phyloP scores from a whole-genome alignment of 2,888 invertebrate genomes.

The Spodoptera exigua region DNA sequence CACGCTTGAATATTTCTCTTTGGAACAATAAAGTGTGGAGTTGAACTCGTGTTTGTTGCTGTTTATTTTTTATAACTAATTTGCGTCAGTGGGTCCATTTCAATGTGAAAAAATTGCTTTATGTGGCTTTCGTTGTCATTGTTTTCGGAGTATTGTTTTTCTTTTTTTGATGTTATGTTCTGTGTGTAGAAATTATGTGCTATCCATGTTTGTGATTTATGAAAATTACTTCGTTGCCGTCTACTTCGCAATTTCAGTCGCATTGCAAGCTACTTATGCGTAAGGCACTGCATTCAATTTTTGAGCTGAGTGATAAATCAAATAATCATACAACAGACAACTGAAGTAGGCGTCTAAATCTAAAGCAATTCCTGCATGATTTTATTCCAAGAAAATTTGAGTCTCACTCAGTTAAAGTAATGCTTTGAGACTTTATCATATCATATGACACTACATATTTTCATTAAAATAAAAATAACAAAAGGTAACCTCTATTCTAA shows the following conservation, averaged over 20 bases:
- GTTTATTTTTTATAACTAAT: constrained; percentile 39
- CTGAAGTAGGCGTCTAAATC: no score
- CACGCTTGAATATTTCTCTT: constrained; percentile 30
- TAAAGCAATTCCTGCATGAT: no score
- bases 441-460: no score
- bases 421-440: no score
- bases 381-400: no score
- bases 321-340: no score
- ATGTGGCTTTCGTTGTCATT: constrained; percentile 45
- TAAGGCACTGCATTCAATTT: not conserved
- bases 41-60: constrained; percentile 31
- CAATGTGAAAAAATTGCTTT: constrained; percentile 41
- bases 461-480: no score
- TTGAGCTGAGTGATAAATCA: no score
- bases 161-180: constrained; percentile 26
- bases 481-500: no score
- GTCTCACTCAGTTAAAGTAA: no score
- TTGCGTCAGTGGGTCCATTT: constrained; percentile 37
- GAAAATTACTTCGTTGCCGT: not conserved
- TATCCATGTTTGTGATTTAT: not conserved
- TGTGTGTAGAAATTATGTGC: constrained; percentile 20
- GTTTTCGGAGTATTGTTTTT: constrained; percentile 38
- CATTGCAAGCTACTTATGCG: not conserved
- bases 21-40: constrained; percentile 43
- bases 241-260: not conserved